Evolutionary conservation across 2,888 invertebrate genomes (phyloP).

Genomic region (Sussaba pulchella): DNA sequence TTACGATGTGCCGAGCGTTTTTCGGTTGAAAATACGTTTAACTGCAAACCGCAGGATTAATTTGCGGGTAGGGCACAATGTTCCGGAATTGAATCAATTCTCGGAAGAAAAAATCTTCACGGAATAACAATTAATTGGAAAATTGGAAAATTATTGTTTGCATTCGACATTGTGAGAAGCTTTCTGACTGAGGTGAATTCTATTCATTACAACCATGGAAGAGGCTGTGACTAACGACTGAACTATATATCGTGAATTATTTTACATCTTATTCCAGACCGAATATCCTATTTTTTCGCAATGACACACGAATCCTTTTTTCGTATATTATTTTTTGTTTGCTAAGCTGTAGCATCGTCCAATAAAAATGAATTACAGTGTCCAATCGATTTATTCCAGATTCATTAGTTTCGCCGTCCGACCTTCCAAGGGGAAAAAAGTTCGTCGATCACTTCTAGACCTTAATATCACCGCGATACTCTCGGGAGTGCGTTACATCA

Average conservation of each 20-base stretch:
- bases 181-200: too few species aligned
- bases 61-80: too few species aligned
- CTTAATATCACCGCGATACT: background rate
- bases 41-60: too few species aligned
- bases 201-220: background rate
- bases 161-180: too few species aligned
- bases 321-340: background rate
- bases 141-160: too few species aligned
- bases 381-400: background rate
- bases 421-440: background rate
- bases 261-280: background rate
- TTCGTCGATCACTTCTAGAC: background rate
- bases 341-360: background rate
- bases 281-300: too few species aligned
- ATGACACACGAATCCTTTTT: too few species aligned
- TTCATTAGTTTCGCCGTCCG: background rate
- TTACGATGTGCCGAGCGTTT: slow-evolving; percentile 36
- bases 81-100: too few species aligned
- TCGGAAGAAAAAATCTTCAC: too few species aligned
- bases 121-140: too few species aligned
- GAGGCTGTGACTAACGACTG: background rate
- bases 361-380: background rate
- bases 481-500: background rate
- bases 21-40: background rate
- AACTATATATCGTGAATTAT: slow-evolving; percentile 2